These are phyloP conservation scores for Falco peregrinus DNA, from an alignment of 2,797 vertebrate genomes.

Conservation along the genomic window DNA sequence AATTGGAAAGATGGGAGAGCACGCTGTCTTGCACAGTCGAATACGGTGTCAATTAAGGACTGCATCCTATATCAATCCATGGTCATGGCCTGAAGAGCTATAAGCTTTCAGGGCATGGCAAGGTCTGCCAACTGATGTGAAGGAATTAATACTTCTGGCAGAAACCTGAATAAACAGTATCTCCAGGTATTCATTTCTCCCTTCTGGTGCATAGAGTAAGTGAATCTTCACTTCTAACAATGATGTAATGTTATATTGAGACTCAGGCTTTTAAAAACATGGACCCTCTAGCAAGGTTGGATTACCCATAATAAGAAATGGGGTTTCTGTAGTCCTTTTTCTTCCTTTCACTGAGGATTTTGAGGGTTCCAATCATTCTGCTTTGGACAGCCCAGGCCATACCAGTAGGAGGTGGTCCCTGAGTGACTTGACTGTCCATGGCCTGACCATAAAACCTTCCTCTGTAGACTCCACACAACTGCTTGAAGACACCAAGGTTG, in stretches of 20 bases:
- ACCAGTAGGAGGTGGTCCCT: neutral
- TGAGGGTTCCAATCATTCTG: neutral
- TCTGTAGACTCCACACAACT: neutral
- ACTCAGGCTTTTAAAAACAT: neutral
- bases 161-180: neutral
- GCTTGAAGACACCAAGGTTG: neutral
- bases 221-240: neutral
- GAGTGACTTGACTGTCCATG: neutral
- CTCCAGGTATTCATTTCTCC: neutral
- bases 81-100: neutral
- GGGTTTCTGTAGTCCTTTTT: neutral
- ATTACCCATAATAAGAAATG: neutral
- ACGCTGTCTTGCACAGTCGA: neutral
- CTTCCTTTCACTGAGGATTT: neutral
- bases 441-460: neutral
- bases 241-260: neutral
- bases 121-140: neutral
- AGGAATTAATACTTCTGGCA: neutral
- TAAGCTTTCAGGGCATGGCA: neutral
- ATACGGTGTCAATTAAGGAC: neutral
- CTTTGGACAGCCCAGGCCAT: neutral
- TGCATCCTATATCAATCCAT: neutral
- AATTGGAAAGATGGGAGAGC: neutral
- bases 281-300: neutral
- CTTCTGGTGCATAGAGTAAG: neutral